Percentiles rank a stretch among this genome's conserved stretches.
These are phyloP conservation scores for Trypoxylon attenuatum DNA, from an alignment of 2,888 invertebrate genomes.

Conservation along the genomic window DNA sequence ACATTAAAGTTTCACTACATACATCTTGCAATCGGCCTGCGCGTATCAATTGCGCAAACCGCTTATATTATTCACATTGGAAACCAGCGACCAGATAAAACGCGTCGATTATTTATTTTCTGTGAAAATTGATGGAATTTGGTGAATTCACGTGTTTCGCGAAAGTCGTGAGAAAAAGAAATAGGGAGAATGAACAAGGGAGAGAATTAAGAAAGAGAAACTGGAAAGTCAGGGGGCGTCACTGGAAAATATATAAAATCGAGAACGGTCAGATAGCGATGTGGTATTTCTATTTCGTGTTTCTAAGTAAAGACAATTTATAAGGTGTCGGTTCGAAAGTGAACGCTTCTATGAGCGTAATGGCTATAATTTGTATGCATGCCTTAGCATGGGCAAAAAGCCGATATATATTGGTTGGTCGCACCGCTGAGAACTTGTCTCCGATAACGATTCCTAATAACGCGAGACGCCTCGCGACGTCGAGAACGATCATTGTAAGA, in stretches of 20 bases:
- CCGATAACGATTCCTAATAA: constrained; percentile 60
- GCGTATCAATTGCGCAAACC: no score
- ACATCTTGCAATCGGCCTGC: no score
- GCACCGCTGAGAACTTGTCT: constrained; percentile 49
- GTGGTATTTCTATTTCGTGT: constrained; percentile 37
- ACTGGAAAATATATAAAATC: constrained; percentile 25
- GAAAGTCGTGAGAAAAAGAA: no score
- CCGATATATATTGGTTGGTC: constrained; percentile 44
- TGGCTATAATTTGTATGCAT: constrained; percentile 56
- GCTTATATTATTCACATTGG: no score
- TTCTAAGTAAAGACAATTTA: constrained; percentile 39
- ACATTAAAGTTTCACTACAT: no score
- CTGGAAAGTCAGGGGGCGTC: no score
- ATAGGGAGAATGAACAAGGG: no score
- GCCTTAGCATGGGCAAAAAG: constrained; percentile 47
- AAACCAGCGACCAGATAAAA: no score
- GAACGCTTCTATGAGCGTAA: constrained; percentile 43
- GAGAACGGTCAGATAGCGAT: constrained; percentile 11
- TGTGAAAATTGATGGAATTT: no score
- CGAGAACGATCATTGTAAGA: constrained; percentile 35
- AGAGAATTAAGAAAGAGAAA: no score
- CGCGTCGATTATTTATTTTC: no score
- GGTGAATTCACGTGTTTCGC: no score
- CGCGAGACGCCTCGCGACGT: constrained; percentile 41
- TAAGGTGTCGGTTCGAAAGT: constrained; percentile 45